Evolutionary conservation across 2,797 vertebrate genomes (phyloP).

Genomic region (Peromyscus eremicus): DNA sequence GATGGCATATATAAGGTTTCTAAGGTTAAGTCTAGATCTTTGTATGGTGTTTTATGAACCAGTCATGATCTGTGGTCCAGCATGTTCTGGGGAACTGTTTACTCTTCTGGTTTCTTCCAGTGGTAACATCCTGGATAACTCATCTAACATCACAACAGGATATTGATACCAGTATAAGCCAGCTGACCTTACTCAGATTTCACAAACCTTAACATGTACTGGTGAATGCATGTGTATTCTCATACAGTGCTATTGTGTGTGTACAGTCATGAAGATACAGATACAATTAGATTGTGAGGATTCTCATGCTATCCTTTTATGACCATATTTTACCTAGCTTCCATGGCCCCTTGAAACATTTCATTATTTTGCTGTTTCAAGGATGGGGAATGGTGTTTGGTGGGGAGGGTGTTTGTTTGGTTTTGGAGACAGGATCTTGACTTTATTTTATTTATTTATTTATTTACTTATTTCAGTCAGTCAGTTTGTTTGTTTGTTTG

Average conservation of each 20-base stretch:
- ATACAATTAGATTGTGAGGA: neutral
- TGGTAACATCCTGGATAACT: neutral
- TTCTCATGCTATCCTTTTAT: neutral
- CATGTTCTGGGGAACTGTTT: neutral
- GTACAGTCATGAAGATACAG: neutral
- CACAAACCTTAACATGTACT: neutral
- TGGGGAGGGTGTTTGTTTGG: neutral
- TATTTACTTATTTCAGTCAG: too few relatives aligned
- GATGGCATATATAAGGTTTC: neutral
- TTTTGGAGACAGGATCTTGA: neutral
- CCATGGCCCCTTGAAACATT: neutral
- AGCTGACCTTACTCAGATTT: neutral
- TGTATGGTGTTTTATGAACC: neutral
- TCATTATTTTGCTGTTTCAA: neutral
- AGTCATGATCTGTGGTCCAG: neutral
- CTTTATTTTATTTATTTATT: neutral
- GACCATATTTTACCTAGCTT: neutral
- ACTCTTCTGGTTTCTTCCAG: neutral
- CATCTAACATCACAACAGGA: neutral
- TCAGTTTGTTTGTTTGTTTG: too few relatives aligned
- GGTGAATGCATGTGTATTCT: neutral
- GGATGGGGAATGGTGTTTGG: neutral
- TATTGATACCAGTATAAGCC: neutral
- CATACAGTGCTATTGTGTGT: neutral
- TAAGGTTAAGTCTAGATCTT: neutral